Evolutionary conservation across 2,113 vertebrate genomes (phyloP).

Genomic region (Cariama cristata): DNA sequence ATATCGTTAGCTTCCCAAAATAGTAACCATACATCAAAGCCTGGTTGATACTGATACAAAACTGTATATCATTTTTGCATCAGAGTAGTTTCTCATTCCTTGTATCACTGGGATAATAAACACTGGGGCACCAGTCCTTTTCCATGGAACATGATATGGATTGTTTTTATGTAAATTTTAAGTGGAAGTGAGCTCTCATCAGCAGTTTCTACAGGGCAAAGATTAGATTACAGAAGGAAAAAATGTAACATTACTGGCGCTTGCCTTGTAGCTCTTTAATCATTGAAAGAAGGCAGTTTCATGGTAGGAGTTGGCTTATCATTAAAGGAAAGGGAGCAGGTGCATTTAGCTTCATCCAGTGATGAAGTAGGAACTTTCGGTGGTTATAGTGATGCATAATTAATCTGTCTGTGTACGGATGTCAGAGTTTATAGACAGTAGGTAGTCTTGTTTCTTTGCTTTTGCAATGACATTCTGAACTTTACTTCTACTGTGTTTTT

Average conservation of each 20-base stretch:
- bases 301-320: slow-evolving; percentile 10
- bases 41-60: background rate
- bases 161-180: slow-evolving; percentile 46
- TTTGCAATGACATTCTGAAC: background rate
- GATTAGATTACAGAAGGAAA: slow-evolving; percentile 49
- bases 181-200: slow-evolving; percentile 34
- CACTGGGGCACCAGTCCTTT: background rate
- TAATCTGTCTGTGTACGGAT: background rate
- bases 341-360: background rate
- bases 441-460: background rate
- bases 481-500: background rate
- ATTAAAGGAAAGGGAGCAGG: slow-evolving; percentile 44
- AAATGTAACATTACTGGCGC: slow-evolving; percentile 1
- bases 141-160: background rate
- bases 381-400: slow-evolving; percentile 13
- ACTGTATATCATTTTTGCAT: background rate
- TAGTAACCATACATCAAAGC: background rate
- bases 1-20: slow-evolving; percentile 2
- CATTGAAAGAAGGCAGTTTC: slow-evolving; percentile 53
- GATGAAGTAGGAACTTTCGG: background rate
- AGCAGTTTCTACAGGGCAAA: slow-evolving; percentile 58
- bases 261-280: slow-evolving; percentile 58
- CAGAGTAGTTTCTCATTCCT: background rate
- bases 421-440: background rate
- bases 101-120: background rate